Percentiles rank a stretch among this genome's conserved stretches.
Conservation (phyloP, 2,888 invertebrate species). For the Anoplius nigerrimus region DNA sequence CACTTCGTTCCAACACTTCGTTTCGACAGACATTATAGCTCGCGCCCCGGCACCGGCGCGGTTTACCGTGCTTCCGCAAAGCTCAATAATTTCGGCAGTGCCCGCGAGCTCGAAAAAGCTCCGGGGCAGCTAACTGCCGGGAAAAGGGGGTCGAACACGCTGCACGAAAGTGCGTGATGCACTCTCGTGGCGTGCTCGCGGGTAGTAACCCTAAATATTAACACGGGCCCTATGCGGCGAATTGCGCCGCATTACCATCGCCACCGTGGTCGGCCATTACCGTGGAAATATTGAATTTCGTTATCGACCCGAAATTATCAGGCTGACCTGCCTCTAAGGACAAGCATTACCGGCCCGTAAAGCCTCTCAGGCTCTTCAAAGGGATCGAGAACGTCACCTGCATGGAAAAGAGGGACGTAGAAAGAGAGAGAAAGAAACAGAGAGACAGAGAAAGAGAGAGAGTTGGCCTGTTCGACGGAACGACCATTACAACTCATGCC, state of each 20-base stretch:
- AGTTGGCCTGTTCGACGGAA: no score
- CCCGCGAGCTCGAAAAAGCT: conserved; percentile 44
- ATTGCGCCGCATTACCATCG: conserved; percentile 65
- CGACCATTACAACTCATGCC: no score
- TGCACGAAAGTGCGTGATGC: conserved; percentile 63
- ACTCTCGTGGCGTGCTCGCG: conserved; percentile 65
- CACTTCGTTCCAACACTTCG: background rate
- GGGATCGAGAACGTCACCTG: background rate
- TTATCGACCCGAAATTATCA: conserved; percentile 65
- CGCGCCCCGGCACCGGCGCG: background rate
- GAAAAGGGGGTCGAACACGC: conserved; percentile 26
- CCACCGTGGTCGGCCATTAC: conserved; percentile 53
- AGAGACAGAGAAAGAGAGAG: no score
- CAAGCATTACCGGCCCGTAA: conserved; percentile 53
- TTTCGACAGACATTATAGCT: background rate
- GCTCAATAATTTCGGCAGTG: conserved; percentile 39
- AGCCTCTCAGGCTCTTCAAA: conserved; percentile 30
- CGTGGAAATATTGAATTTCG: conserved; percentile 70
- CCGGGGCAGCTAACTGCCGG: conserved; percentile 33
- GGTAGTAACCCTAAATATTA: conserved; percentile 71
- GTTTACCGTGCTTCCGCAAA: conserved; percentile 1
- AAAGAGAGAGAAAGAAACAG: no score
- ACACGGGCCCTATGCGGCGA: conserved; percentile 59
- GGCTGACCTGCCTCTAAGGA: conserved; percentile 47
- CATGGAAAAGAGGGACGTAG: no score